Conservation (phyloP, 2,797 vertebrate genomes). For the Halcyon chelicuti region DNA sequence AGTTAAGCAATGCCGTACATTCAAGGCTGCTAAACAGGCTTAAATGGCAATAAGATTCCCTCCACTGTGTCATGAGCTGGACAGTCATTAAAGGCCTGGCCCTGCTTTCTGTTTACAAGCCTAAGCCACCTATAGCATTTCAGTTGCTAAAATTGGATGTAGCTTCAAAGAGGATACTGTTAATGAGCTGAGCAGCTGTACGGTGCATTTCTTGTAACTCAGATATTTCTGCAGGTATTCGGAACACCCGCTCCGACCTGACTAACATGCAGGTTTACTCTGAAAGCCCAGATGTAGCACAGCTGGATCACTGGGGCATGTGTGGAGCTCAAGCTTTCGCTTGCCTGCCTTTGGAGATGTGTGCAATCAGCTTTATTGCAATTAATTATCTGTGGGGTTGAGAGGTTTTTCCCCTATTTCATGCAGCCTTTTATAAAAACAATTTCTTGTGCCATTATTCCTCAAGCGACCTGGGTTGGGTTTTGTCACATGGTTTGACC, state of each 20-base stretch:
- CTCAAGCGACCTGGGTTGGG: not conserved
- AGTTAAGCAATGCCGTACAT: not conserved
- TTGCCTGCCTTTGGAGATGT: not conserved
- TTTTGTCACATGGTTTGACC: not conserved
- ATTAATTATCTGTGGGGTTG: not conserved
- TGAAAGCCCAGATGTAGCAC: not conserved
- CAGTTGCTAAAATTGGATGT: constrained; percentile 19
- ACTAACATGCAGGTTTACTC: not conserved
- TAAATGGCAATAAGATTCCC: not conserved
- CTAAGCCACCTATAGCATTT: not conserved
- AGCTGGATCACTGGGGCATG: not conserved
- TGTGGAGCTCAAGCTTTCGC: not conserved
- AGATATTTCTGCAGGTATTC: constrained; percentile 3
- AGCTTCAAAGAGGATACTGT: not conserved
- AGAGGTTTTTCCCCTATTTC: not conserved
- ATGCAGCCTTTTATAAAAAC: not conserved
- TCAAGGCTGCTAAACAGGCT: not conserved
- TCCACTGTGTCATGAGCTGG: not conserved
- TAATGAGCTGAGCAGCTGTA: constrained; percentile 25
- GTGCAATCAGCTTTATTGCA: not conserved
- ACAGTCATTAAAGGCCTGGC: not conserved
- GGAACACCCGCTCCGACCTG: not conserved
- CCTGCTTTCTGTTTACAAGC: not conserved
- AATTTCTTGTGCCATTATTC: not conserved
- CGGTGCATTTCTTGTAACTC: not conserved